Percentiles rank a stretch among this genome's conserved stretches.
These are phyloP conservation scores for Pipistrellus kuhlii DNA, from an alignment of 2,797 vertebrate genomes.

Conservation along the genomic window DNA sequence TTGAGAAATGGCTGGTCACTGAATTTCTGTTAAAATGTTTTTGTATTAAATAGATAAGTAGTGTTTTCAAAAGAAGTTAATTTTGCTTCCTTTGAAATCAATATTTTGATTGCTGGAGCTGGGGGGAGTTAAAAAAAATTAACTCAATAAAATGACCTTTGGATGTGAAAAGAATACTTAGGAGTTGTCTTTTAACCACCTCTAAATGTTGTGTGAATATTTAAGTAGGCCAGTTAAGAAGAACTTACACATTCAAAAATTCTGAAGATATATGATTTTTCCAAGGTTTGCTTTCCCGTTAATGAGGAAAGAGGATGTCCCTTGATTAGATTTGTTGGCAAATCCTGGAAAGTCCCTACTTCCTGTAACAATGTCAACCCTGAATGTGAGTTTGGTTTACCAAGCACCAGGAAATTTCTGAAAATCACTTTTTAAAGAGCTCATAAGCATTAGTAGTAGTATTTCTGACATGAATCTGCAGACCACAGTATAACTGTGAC, in stretches of 20 bases:
- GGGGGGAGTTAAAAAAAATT: neutral
- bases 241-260: neutral
- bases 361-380: neutral
- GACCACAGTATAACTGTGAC: neutral
- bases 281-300: neutral
- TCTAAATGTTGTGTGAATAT: neutral
- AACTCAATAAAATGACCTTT: neutral
- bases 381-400: neutral
- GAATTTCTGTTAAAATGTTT: constrained; percentile 23
- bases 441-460: neutral
- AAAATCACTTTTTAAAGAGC: constrained; percentile 31
- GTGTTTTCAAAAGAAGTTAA: constrained; percentile 45
- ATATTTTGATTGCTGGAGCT: neutral
- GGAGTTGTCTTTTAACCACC: neutral
- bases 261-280: constrained; percentile 54
- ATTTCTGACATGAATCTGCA: neutral
- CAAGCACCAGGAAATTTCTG: constrained; percentile 5
- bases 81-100: constrained; percentile 40
- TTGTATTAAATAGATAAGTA: constrained; percentile 7
- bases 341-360: constrained; percentile 38
- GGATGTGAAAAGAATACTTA: neutral
- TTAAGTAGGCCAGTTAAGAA: constrained; percentile 33
- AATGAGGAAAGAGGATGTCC: constrained; percentile 22
- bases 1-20: neutral
- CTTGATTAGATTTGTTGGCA: constrained; percentile 16